phyloP scores from a whole-genome alignment of 2,113 vertebrate species.

The Phaethon lepturus region DNA sequence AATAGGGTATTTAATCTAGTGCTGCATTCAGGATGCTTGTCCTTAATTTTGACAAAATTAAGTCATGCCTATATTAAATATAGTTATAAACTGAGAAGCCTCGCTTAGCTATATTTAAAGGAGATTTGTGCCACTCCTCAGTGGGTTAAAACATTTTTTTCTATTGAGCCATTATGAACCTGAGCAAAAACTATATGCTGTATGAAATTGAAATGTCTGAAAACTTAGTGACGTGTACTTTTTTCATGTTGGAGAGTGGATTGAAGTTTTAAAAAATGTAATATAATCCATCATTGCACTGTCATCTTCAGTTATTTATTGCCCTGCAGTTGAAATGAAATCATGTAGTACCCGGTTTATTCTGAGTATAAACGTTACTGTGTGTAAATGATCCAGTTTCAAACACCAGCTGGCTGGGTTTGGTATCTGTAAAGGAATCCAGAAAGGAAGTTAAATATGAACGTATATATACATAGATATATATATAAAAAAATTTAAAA shows the following conservation, averaged over 20 bases:
- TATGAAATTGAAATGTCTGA: neutral
- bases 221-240: neutral
- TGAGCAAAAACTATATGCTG: neutral
- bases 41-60: neutral
- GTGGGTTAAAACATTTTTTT: neutral
- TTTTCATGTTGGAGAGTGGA: neutral
- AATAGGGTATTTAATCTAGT: neutral
- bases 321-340: neutral
- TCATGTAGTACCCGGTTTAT: neutral
- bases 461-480: rapidly evolving
- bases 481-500: neutral
- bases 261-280: neutral
- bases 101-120: neutral
- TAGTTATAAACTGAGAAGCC: neutral
- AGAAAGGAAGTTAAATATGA: neutral
- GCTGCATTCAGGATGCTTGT: neutral
- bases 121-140: neutral
- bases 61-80: neutral
- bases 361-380: neutral
- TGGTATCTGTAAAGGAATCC: neutral
- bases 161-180: neutral
- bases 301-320: neutral
- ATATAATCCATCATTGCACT: neutral
- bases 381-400: neutral
- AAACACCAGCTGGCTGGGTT: neutral